Evolutionary conservation across 2,797 vertebrate genomes (phyloP), one percentile per base, ranked within the genome.

Genomic region (Coreius guichenoti): DNA sequence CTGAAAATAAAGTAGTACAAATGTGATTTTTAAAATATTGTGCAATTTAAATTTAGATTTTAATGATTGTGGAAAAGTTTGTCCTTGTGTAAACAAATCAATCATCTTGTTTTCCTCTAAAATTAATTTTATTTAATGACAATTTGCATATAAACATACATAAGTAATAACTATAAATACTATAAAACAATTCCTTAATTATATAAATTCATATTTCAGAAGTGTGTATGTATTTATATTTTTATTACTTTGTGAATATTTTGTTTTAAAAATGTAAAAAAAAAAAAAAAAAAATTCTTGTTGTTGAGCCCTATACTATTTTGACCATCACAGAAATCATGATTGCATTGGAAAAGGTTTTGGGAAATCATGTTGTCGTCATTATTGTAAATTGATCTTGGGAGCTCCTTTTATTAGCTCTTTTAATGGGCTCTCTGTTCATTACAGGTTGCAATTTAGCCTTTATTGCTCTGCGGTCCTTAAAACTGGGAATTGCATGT

Each of bases 371-470:
- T 31, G 23, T 61, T 68, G 70, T 69, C 5, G 16, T 61, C 58
- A 74, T 83, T 68, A 80, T 67, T 76, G 82, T 76, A 79, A 67
- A 80, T 45, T 67, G 26, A 83, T 80, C 12, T 80, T 73, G 13
- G 26, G 49, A 69, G 51, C 56, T 76, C 47, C 45, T 80, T 82
- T 63, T 75, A 81, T 49, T 80, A 61, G 77, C 65, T 70, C 63
- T 58, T 31, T 86, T 82, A 78, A 69, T 51, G 77, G 13, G 39
- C 65, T 81, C 36, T 39, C 4, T 69, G 67, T 87, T 86, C 70
- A 79, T 80, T 81, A 79, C 58, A 45, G 81, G 31, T 72, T 49
- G 21, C 68, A 73, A 61, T 76, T 67, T 56, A 81, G 56, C 26
- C n/a, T 70, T 56, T 80, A 54, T 70, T 73, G 39, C 58, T 14